These are phyloP conservation scores for Holotrichia oblita DNA, from an alignment of 1,140 invertebrate genomes.

Conservation along the genomic window DNA sequence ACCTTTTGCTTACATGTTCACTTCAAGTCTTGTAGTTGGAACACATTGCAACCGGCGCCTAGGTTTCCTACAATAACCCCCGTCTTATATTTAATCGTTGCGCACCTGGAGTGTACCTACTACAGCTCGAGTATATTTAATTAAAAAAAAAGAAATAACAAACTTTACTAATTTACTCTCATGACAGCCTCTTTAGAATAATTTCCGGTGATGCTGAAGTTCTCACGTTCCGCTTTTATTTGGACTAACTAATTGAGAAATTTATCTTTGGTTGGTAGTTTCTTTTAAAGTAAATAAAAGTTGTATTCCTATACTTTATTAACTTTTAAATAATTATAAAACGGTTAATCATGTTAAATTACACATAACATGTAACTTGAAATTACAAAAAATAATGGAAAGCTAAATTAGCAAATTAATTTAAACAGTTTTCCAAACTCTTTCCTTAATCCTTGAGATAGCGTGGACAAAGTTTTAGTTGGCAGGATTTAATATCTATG, in stretches of 20 bases:
- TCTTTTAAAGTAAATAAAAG: too few species aligned
- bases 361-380: too few species aligned
- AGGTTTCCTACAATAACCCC: conserved; percentile 1
- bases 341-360: too few species aligned
- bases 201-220: not conserved
- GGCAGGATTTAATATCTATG: too few species aligned
- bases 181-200: not conserved
- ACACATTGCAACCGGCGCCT: conserved; percentile 1
- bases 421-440: too few species aligned
- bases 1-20: not conserved
- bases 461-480: too few species aligned
- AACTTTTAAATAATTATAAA: too few species aligned
- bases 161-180: conserved; percentile 18
- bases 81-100: conserved; percentile 21
- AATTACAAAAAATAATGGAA: too few species aligned
- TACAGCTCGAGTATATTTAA: conserved; percentile 16
- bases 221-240: not conserved
- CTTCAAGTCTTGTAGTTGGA: not conserved
- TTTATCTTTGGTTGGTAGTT: too few species aligned
- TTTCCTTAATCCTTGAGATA: too few species aligned
- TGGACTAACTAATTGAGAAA: not conserved
- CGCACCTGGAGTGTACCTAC: not conserved
- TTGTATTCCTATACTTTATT: too few species aligned
- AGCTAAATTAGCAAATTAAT: too few species aligned
- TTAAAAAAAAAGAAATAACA: conserved; percentile 9